phyloP scores from a whole-genome alignment of 2,797 vertebrate genomes.

The Intellagama lesueurii region DNA sequence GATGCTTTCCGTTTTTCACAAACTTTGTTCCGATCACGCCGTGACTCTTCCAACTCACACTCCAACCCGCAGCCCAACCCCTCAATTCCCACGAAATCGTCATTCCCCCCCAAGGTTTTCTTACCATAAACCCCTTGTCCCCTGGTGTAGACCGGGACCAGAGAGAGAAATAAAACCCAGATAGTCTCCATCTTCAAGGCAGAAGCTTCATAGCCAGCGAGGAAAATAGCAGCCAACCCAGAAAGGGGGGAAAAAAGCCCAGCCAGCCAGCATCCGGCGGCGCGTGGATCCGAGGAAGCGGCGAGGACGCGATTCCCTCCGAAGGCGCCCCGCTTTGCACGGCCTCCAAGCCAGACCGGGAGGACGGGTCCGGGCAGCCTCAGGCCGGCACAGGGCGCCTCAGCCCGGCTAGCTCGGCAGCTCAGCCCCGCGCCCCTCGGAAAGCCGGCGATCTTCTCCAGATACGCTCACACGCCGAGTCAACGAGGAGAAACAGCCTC shows the following conservation, averaged over 20 bases:
- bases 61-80: neutral
- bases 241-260: constrained; percentile 40
- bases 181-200: constrained; percentile 83
- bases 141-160: constrained; percentile 75
- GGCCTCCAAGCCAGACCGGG: constrained; percentile 24
- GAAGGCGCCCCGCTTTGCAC: constrained; percentile 49
- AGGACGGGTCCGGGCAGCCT: constrained; percentile 24
- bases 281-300: constrained; percentile 43
- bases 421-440: neutral
- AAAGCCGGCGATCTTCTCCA: neutral
- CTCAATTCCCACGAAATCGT: neutral
- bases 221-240: constrained; percentile 67
- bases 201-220: constrained; percentile 76
- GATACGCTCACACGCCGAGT: neutral
- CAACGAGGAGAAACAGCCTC: constrained; percentile 11
- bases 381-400: neutral
- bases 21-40: constrained; percentile 62
- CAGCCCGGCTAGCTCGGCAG: neutral
- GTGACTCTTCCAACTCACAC: neutral
- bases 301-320: constrained; percentile 24
- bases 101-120: constrained; percentile 27
- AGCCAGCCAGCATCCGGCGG: constrained; percentile 72
- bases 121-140: constrained; percentile 85
- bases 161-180: constrained; percentile 78
- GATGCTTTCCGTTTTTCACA: constrained; percentile 51